Conservation (phyloP, 2,888 invertebrate species). For the Drosophila testacea region DNA sequence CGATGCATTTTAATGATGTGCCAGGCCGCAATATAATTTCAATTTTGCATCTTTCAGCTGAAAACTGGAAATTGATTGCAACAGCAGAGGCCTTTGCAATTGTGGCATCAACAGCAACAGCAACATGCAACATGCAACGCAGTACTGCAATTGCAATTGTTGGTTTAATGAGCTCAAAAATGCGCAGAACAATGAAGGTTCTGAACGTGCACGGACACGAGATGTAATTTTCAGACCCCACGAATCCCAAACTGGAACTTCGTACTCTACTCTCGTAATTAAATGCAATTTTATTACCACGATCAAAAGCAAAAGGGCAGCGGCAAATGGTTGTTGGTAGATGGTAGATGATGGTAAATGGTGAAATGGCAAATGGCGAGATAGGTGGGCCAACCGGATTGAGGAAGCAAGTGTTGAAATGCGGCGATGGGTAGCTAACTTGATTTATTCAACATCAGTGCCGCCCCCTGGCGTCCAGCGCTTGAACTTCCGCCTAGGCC, state of each 20-base stretch:
- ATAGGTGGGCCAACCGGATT: slow-evolving; percentile 59
- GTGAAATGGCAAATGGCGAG: slow-evolving; percentile 53
- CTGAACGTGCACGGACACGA: slow-evolving; percentile 30
- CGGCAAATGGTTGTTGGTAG: slow-evolving; percentile 30
- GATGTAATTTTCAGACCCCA: slow-evolving; percentile 54
- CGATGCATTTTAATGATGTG: slow-evolving; percentile 77
- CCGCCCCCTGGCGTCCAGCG: slow-evolving; percentile 52
- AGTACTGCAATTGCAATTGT: slow-evolving; percentile 67
- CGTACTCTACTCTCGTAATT: slow-evolving; percentile 54
- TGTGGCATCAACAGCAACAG: slow-evolving; percentile 36
- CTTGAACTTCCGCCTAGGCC: slow-evolving; percentile 53
- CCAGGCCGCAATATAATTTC: slow-evolving; percentile 69
- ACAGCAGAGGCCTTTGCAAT: slow-evolving; percentile 15
- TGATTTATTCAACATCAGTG: slow-evolving; percentile 76
- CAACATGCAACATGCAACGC: slow-evolving; percentile 61
- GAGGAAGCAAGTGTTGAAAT: slow-evolving; percentile 68
- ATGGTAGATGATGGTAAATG: slow-evolving; percentile 45
- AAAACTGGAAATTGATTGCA: slow-evolving; percentile 76
- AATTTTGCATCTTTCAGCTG: slow-evolving; percentile 74
- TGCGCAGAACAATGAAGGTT: slow-evolving; percentile 71
- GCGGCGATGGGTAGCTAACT: slow-evolving; percentile 69
- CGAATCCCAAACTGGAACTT: slow-evolving; percentile 28
- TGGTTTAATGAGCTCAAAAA: slow-evolving; percentile 78
- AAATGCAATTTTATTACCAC: slow-evolving; percentile 80
- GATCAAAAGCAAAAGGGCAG: slow-evolving; percentile 66